These are phyloP conservation scores for Tetramorium simillimum DNA, from an alignment of 1,140 invertebrate species.

Conservation along the genomic window DNA sequence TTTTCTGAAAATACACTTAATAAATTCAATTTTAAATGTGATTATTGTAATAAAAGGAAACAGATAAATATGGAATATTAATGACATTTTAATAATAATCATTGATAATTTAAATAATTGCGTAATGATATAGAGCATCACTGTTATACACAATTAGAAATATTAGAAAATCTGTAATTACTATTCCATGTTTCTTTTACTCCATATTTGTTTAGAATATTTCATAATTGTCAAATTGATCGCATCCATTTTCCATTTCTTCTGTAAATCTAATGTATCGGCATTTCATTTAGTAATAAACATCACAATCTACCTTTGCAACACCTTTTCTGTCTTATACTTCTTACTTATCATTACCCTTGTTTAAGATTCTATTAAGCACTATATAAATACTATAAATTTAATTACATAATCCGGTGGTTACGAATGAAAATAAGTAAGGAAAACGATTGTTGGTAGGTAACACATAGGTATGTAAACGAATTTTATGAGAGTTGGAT, in stretches of 20 bases:
- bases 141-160: too few species aligned
- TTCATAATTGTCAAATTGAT: conserved; percentile 46
- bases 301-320: conserved; percentile 65
- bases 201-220: conserved; percentile 55
- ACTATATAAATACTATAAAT: conserved; percentile 52
- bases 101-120: neutral
- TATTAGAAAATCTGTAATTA: conserved; percentile 8
- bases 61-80: conserved; percentile 24
- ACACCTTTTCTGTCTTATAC: conserved; percentile 61
- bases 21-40: conserved; percentile 2
- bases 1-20: neutral
- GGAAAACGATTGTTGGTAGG: conserved; percentile 74
- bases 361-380: conserved; percentile 65
- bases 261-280: conserved; percentile 73
- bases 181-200: neutral
- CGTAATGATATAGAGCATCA: neutral
- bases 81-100: neutral
- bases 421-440: conserved; percentile 66
- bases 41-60: neutral
- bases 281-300: conserved; percentile 71
- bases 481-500: conserved; percentile 50
- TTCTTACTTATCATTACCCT: conserved; percentile 70
- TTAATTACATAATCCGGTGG: conserved; percentile 64
- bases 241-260: conserved; percentile 57
- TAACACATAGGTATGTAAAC: conserved; percentile 76